phyloP scores from a whole-genome alignment of 1,140 invertebrate species.

The Pseudomyrmex pallidus region DNA sequence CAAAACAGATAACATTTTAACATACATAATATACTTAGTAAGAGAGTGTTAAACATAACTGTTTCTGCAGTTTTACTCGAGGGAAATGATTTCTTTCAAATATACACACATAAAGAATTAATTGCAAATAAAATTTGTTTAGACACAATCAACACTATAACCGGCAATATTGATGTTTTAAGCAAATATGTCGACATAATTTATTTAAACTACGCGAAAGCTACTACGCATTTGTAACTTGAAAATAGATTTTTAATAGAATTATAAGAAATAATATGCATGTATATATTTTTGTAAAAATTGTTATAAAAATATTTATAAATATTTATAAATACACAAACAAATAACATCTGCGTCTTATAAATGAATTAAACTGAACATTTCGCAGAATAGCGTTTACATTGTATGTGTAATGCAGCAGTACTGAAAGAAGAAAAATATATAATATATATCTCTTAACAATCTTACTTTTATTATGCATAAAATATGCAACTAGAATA shows the following conservation, averaged over 20 bases:
- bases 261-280: constrained; percentile 31
- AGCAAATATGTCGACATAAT: not conserved
- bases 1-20: no score
- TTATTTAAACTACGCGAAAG: not conserved
- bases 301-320: constrained; percentile 27
- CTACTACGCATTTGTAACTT: not conserved
- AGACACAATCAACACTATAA: not conserved
- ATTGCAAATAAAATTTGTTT: not conserved
- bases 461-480: constrained; percentile 34
- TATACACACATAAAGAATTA: not conserved
- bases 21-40: no score
- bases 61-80: not conserved
- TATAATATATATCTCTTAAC: not conserved
- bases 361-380: constrained; percentile 31
- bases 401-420: constrained; percentile 45
- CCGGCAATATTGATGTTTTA: no score
- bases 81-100: no score
- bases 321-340: constrained; percentile 49
- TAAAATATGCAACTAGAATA: not conserved
- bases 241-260: not conserved
- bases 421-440: constrained; percentile 11
- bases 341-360: constrained; percentile 22
- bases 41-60: no score
- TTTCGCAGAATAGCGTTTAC: constrained; percentile 36
- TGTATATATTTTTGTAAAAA: constrained; percentile 1